phyloP scores from a whole-genome alignment of 2,113 vertebrate species.

The Calypte anna region DNA sequence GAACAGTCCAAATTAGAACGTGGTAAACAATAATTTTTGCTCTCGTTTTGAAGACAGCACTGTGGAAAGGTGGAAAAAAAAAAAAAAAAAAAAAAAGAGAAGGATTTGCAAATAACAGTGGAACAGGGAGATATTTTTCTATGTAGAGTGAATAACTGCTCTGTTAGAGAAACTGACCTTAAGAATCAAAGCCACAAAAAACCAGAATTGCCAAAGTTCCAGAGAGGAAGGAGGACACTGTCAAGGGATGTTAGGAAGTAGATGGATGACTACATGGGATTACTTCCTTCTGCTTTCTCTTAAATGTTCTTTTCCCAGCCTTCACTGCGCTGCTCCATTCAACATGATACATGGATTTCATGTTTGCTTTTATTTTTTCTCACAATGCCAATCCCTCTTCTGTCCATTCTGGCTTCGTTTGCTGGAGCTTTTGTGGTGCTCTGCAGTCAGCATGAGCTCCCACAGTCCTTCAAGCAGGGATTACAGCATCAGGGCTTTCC shows the following conservation, averaged over 20 bases:
- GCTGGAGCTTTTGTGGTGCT: neutral
- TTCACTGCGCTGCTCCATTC: neutral
- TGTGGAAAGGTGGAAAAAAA: neutral
- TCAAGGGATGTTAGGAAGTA: neutral
- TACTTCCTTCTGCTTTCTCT: neutral
- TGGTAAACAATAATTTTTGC: neutral
- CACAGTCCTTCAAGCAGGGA: neutral
- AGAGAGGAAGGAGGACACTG: neutral
- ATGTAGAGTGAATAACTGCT: fast-evolving
- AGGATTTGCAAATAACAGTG: neutral
- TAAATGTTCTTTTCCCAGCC: neutral
- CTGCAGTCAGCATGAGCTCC: neutral
- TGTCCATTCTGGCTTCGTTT: neutral
- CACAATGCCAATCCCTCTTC: neutral
- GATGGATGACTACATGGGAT: neutral
- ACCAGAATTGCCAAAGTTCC: neutral
- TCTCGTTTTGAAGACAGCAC: neutral
- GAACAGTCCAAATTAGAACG: neutral
- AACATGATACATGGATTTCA: neutral
- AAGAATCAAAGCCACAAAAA: neutral
- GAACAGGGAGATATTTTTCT: neutral
- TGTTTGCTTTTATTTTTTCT: neutral
- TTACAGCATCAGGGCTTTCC: neutral
- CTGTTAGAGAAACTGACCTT: neutral
- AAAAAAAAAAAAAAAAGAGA: neutral